A percentile compares a stretch with the other conserved stretches of the same genome.
These are phyloP conservation scores for Thymelicus lineola DNA, from an alignment of 2,888 invertebrate species.

Conservation along the genomic window DNA sequence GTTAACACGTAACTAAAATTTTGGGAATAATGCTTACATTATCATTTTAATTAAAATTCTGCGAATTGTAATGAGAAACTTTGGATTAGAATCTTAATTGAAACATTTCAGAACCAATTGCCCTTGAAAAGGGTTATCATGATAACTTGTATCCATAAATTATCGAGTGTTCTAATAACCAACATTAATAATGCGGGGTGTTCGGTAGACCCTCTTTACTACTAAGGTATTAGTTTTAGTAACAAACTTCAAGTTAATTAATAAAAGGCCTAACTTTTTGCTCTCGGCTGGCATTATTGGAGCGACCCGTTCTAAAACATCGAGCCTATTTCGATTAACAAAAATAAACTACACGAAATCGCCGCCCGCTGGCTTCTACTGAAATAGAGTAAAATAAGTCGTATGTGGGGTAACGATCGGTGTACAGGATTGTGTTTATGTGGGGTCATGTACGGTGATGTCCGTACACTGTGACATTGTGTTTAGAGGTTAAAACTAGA, in stretches of 20 bases:
- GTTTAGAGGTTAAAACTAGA: neutral
- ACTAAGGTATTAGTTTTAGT: conserved; percentile 5
- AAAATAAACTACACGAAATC: conserved; percentile 34
- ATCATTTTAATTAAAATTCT: neutral
- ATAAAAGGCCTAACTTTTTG: conserved; percentile 20
- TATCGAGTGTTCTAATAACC: neutral
- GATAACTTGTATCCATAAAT: conserved; percentile 1
- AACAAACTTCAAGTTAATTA: conserved; percentile 24
- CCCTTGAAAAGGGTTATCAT: conserved; percentile 1
- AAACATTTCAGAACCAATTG: conserved; percentile 2
- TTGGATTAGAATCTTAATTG: neutral
- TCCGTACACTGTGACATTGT: neutral
- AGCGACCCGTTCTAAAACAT: conserved; percentile 19
- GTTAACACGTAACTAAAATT: neutral
- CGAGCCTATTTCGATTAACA: conserved; percentile 35
- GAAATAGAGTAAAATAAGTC: conserved; percentile 10
- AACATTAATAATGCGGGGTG: neutral
- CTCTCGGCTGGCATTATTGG: conserved; percentile 19
- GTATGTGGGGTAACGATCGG: conserved; percentile 22
- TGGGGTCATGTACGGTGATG: neutral
- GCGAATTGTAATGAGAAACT: neutral
- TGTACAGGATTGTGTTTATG: neutral
- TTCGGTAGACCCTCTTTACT: neutral
- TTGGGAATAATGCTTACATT: neutral
- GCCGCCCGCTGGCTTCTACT: conserved; percentile 19